Conservation (phyloP, 2,888 invertebrate genomes). For the Eilema caniola region DNA sequence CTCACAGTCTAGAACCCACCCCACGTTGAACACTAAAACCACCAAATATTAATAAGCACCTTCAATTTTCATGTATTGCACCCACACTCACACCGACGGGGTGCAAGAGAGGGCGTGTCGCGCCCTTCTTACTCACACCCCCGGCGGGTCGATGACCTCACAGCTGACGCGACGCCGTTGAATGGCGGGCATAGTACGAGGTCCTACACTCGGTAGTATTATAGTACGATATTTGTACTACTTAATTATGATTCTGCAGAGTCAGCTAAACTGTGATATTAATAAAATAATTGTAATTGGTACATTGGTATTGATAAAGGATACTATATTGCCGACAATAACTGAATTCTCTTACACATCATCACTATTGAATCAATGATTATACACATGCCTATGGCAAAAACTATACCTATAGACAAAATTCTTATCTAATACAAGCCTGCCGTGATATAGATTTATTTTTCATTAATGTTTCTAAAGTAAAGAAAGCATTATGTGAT, state of each 20-base stretch:
- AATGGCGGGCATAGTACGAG: constrained; percentile 73
- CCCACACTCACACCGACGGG: constrained; percentile 38
- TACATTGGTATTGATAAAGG: too few species aligned
- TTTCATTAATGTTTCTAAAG: too few species aligned
- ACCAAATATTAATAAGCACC: constrained; percentile 42
- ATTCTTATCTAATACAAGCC: too few species aligned
- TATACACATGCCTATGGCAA: too few species aligned
- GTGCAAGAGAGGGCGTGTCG: constrained; percentile 50
- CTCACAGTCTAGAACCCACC: constrained; percentile 8
- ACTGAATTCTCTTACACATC: too few species aligned
- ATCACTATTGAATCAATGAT: too few species aligned
- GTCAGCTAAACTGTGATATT: not conserved
- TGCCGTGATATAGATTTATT: too few species aligned
- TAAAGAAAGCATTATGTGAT: too few species aligned
- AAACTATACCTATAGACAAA: too few species aligned
- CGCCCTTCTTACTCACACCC: constrained; percentile 26
- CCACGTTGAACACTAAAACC: not conserved
- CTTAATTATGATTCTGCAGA: constrained; percentile 16
- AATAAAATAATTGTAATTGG: too few species aligned
- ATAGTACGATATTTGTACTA: constrained; percentile 34
- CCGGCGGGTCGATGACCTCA: constrained; percentile 66
- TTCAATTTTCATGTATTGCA: constrained; percentile 47
- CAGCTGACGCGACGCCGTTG: constrained; percentile 75
- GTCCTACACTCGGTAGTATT: constrained; percentile 30
- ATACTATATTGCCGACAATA: too few species aligned